These are phyloP conservation scores for Epistrophe grossulariae DNA, from an alignment of 2,888 invertebrate genomes.

Conservation along the genomic window DNA sequence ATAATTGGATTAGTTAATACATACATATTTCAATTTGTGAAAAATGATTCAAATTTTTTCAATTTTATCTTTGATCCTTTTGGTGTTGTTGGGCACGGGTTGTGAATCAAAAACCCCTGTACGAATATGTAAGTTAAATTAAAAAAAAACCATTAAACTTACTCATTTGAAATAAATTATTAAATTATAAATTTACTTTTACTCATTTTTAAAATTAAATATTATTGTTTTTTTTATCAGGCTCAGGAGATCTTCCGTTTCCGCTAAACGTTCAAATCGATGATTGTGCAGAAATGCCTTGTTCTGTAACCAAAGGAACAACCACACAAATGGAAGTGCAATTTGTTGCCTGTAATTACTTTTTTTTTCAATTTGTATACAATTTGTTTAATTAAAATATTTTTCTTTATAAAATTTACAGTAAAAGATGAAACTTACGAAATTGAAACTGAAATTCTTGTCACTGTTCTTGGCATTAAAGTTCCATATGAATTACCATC, in stretches of 20 bases:
- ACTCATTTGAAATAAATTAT: too few species aligned
- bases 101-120: slow-evolving; percentile 10
- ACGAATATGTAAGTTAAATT: slow-evolving; percentile 8
- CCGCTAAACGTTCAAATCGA: slow-evolving; percentile 80
- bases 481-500: slow-evolving; percentile 77
- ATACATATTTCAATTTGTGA: neutral
- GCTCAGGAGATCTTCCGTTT: slow-evolving; percentile 75
- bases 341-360: slow-evolving; percentile 79
- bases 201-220: neutral
- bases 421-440: slow-evolving; percentile 44
- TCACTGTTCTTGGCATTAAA: slow-evolving; percentile 76
- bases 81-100: too few species aligned
- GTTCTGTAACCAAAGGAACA: slow-evolving; percentile 77
- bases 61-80: neutral
- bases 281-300: slow-evolving; percentile 79
- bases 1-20: neutral
- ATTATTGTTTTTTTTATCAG: slow-evolving; percentile 66
- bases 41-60: neutral
- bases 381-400: neutral
- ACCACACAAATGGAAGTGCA: slow-evolving; percentile 79
- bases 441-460: slow-evolving; percentile 75
- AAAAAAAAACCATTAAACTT: too few species aligned
- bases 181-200: too few species aligned
- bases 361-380: neutral
- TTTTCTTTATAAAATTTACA: neutral